Base-by-base conservation (phyloP, 2,113 vertebrate genomes). In the Macquaria ambigua region DNA sequence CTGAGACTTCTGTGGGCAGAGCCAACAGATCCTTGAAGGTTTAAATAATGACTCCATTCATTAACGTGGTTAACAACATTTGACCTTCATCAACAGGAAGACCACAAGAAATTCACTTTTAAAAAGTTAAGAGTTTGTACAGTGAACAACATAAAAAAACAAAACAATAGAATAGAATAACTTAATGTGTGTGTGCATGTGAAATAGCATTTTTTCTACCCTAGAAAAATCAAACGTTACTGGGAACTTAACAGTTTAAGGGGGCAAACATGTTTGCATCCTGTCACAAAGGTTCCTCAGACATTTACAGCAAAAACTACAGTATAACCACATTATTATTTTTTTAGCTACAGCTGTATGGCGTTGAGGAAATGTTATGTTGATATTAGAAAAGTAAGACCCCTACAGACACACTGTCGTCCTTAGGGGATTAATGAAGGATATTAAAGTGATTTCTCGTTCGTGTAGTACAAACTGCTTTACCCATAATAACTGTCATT, bases 1-100 rank as follows among this genome's bases (percentile, higher is more conserved):
- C 62, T 67, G 23, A n/a, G 28, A 77, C 37, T 21, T 52, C 4
- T 37, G 34, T 55, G 25, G 53, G 25, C 72, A 43, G 63, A 69
- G 67, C 14, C 5, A 55, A 71, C 48, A 73, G 34, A 64, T 28
- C 16, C 55, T 34, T 34, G 1, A 39, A 59, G 11, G 16, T 39
- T 28, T 64, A 68, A 52, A 73, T 66, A 52, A 73, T 66, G 18
- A 53, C 39, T 75, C 41, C 8, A 67, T 81, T 83, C 69, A 87
- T 74, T 62, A 72, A 61, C 39, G 15, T 43, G 34, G 7, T 53
- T 6, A 12, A 58, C 6, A 41, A 46, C 18, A 56, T 50, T 55
- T 66, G 41, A 85, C 50, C 74, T 83, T 39, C 41, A 82, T 55
- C n/a, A 50, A 79, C 52, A 46, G 43, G 21, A 48, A 48, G 12